Conservation (phyloP, 2,113 vertebrate species). For the Ascaphus truei region DNA sequence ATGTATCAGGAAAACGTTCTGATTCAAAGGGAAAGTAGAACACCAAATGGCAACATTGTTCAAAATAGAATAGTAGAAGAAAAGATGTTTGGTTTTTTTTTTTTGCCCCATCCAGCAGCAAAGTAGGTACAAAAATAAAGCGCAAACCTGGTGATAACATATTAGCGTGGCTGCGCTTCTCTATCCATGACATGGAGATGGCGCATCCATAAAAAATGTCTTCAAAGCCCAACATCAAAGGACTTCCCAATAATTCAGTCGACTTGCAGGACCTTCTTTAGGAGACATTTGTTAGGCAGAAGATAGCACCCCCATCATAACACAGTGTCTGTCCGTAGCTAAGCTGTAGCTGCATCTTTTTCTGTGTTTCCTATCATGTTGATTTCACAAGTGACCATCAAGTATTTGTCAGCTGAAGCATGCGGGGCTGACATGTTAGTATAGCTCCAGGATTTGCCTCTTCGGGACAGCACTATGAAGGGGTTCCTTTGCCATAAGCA, state of each 20-base stretch:
- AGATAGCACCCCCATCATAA: constrained; percentile 6
- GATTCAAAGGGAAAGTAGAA: constrained; percentile 21
- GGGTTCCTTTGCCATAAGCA: constrained; percentile 41
- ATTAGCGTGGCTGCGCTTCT: too few species aligned
- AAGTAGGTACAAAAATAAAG: too few species aligned
- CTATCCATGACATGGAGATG: too few species aligned
- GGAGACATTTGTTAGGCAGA: too few species aligned
- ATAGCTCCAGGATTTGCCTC: constrained; percentile 47
- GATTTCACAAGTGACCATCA: constrained; percentile 55
- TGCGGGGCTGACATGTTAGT: constrained; percentile 52
- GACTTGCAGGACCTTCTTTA: too few species aligned
- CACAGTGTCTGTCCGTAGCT: constrained; percentile 39
- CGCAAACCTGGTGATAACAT: too few species aligned
- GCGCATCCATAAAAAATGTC: too few species aligned
- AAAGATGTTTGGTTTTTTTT: too few species aligned
- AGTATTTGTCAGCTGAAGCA: constrained; percentile 49
- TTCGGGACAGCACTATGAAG: constrained; percentile 45
- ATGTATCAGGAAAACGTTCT: constrained; percentile 40
- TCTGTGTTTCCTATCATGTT: constrained; percentile 50
- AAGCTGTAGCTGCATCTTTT: constrained; percentile 38
- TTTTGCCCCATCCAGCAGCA: too few species aligned
- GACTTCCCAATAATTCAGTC: too few species aligned
- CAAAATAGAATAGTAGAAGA: too few species aligned
- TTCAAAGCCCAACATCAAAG: too few species aligned
- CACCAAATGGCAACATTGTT: neutral